Evolutionary conservation across 2,797 vertebrate genomes (phyloP), one percentile per base, ranked within the genome.

Genomic region (Siniperca obscura): DNA sequence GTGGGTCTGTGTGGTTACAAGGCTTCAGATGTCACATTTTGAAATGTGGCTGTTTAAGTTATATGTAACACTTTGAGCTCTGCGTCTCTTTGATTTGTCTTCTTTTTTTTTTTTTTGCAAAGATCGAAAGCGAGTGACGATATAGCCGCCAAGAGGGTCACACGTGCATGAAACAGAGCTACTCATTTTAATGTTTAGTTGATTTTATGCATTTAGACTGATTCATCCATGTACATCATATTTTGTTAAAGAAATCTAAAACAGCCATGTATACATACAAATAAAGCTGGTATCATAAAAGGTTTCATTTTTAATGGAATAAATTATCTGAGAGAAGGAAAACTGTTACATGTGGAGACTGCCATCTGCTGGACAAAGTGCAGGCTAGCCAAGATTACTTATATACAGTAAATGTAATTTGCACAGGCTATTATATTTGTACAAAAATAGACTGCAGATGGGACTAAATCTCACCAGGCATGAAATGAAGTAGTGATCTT

Each of bases 311-410:
- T 21, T 13, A 14, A 30, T 8, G 0, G 0, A 0, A 44, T 19
- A 50, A 42, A 38, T 52, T 13, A 25, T 55, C 11, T 16, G 1
- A 42, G 4, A 22, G 62, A 53, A 17, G 5, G 2, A 27, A 48
- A 76, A 30, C 3, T 2, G 22, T 7, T 46, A 27, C 2, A 62
- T 50, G 8, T 21, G 25, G 46, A 86, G 2, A 74, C 67, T 55
- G 87, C 89, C 91, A 88, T 66, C 91, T 92, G 74, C 68, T 88
- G 91, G 82, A 85, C 68, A 67, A 1, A 42, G 0, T 60, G 42
- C 2, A 22, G 17, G 48, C 19, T 52, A 17, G 48, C 48, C 21
- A 17, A 48, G 46, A 48, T 40, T 8, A 44, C 3, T 44, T 12
- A 9, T 40, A 40, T 16, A 19, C 17, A 7, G 46, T 48, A 19